Conservation (phyloP, 2,797 vertebrate species). For the Acanthornis magna region DNA sequence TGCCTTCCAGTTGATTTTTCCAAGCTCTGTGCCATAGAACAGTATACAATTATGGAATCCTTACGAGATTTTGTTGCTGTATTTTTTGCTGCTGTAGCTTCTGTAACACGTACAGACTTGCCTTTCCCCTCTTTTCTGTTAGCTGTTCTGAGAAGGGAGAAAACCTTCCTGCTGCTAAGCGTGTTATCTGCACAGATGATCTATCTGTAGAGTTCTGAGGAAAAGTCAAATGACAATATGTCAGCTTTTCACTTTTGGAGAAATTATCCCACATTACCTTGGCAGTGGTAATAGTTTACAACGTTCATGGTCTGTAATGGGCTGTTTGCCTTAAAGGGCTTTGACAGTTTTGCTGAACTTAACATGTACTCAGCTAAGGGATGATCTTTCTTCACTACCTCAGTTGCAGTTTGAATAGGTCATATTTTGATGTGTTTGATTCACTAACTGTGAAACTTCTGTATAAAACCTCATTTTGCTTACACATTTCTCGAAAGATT, state of each 20-base stretch:
- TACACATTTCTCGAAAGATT: background rate
- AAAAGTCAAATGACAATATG: slow-evolving; percentile 27
- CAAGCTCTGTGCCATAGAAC: background rate
- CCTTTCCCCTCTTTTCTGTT: background rate
- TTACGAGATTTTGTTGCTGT: background rate
- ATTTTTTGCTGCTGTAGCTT: background rate
- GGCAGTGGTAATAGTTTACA: slow-evolving; percentile 45
- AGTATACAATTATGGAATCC: background rate
- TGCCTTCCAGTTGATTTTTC: background rate
- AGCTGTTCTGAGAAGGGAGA: background rate
- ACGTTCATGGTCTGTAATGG: slow-evolving; percentile 9
- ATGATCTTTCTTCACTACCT: slow-evolving; percentile 38
- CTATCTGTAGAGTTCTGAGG: background rate
- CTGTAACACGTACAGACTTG: background rate
- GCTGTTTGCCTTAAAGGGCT: slow-evolving; percentile 34
- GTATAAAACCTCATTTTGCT: background rate
- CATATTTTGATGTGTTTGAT: slow-evolving; percentile 48
- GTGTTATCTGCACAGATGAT: background rate
- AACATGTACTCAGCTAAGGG: background rate
- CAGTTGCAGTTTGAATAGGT: slow-evolving; percentile 63
- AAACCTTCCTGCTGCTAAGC: background rate
- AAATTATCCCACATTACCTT: slow-evolving; percentile 36
- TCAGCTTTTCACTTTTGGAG: background rate
- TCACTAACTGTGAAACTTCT: slow-evolving; percentile 10
- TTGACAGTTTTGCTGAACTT: slow-evolving; percentile 52